Percentiles rank a stretch among this genome's conserved stretches.
Evolutionary conservation across 2,797 vertebrate genomes (phyloP).

Genomic region (Allobates femoralis): DNA sequence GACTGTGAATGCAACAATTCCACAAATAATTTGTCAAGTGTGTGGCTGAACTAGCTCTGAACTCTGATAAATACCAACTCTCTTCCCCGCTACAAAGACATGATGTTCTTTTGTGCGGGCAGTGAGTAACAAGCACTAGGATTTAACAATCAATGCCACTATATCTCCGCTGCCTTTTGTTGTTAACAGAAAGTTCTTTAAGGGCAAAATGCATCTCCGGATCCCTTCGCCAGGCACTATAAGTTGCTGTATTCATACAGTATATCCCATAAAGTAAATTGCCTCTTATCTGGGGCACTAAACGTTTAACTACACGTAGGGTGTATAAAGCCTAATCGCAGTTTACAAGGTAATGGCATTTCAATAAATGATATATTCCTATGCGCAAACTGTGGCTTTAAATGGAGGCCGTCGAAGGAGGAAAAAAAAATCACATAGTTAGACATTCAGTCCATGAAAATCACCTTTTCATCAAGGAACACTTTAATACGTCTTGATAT

Average conservation of each 20-base stretch:
- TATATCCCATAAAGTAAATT: conserved; percentile 53
- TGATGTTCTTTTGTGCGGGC: conserved; percentile 71
- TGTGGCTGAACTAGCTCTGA: conserved; percentile 97
- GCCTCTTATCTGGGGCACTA: conserved; percentile 56
- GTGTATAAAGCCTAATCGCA: conserved; percentile 64
- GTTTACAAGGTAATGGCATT: conserved; percentile 69
- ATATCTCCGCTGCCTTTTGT: conserved; percentile 76
- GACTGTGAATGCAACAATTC: conserved; percentile 99
- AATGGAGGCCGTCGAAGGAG: neutral
- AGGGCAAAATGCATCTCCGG: conserved; percentile 56
- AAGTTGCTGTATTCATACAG: conserved; percentile 52
- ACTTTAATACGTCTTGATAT: conserved; percentile 53
- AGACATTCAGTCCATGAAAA: conserved; percentile 34
- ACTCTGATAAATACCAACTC: conserved; percentile 86
- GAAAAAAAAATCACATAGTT: neutral
- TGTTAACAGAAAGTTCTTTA: conserved; percentile 71
- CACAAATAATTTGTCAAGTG: conserved; percentile 99
- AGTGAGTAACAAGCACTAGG: conserved; percentile 72
- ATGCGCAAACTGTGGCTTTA: conserved; percentile 28
- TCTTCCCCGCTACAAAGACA: conserved; percentile 77
- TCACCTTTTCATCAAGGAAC: conserved; percentile 54
- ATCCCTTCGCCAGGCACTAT: conserved; percentile 43
- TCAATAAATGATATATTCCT: conserved; percentile 44
- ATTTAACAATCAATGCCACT: conserved; percentile 77
- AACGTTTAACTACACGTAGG: conserved; percentile 61